A percentile compares a stretch with the other conserved stretches of the same genome.
Conservation (phyloP, 2,113 vertebrate species). For the Hoplias malabaricus region DNA sequence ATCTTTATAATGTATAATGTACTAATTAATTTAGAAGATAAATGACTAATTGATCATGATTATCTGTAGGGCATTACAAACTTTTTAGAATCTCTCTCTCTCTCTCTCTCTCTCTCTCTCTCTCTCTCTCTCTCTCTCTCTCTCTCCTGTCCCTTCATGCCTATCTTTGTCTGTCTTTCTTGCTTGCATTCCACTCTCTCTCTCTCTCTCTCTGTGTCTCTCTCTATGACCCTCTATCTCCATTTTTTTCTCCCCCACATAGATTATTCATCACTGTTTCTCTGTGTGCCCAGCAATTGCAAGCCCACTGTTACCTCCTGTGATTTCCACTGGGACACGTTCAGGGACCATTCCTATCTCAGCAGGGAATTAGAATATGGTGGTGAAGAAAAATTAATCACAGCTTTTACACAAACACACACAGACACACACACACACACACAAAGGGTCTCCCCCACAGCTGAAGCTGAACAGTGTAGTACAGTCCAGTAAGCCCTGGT, state of each 20-base stretch:
- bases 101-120: no score
- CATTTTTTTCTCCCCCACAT: slow-evolving; percentile 3
- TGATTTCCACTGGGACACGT: slow-evolving; percentile 78
- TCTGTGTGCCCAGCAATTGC: slow-evolving; percentile 35
- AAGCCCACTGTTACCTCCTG: slow-evolving; percentile 57
- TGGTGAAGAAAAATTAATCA: slow-evolving; percentile 72
- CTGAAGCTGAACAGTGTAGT: slow-evolving; percentile 13
- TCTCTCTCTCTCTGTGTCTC: neutral
- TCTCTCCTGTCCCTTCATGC: neutral
- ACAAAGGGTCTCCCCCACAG: neutral
- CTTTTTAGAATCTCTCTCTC: slow-evolving; percentile 35
- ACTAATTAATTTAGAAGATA: neutral
- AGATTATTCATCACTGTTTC: slow-evolving; percentile 55
- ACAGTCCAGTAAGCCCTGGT: neutral
- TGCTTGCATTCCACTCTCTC: neutral
- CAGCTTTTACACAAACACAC: slow-evolving; percentile 50
- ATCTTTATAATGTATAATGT: neutral
- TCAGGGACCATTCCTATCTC: slow-evolving; percentile 67
- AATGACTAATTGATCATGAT: neutral
- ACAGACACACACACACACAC: slow-evolving; percentile 22
- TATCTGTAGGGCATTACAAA: slow-evolving; percentile 7
- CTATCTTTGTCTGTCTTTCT: neutral
- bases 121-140: no score
- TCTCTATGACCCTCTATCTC: neutral
- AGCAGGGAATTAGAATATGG: slow-evolving; percentile 69